Evolutionary conservation across 2,888 invertebrate species (phyloP), one percentile per base, ranked within the genome.

Genomic region (Apodemia zela): DNA sequence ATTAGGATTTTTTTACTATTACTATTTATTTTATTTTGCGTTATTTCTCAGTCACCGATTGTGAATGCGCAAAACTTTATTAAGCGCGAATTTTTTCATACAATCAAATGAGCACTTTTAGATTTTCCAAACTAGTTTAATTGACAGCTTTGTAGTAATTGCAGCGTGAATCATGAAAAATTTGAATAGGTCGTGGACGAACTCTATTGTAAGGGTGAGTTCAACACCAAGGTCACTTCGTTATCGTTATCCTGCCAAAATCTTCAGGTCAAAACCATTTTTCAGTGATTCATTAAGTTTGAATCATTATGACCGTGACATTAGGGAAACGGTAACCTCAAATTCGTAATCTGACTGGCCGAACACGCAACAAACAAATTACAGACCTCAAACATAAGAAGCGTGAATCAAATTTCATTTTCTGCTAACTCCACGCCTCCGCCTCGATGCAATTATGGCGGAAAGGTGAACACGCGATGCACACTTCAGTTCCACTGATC

Each of bases 361-460:
- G 45, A 61, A 29, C 74, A 74, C 74, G 74, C 74, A 68, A 74
- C 60, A 51, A 42, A 65, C 64, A 66, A 69, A 74, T 72, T 74
- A 74, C 57, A 62, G 25, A 65, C 35, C 63, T 62, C 42, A 62
- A 63, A 54, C 35, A 62, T 47, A 33, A 62, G 42, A 62, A 59
- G 33, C 42, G 58, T 47, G 47, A 62, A 47, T 62, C 62, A 59
- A 59, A 57, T 15, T 25, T 57, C 29, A 62, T 57, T 57, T 38
- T 60, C 57, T 49, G 38, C 21, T 15, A 35, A 54, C 38, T 38
- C 11, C 57, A n/a, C 45, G 29, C 57, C 42, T 42, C 42, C 15
- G 15, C 15, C 15, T 8, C 15, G 15, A 15, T 51, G 51, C 51
- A 51, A 51, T 51, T 51, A 51, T 18, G 18, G 25, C 18, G 11